Percentiles rank a stretch among this genome's conserved stretches.
These are phyloP conservation scores for Zhengitettix transpicula DNA, from an alignment of 2,888 invertebrate species.

Conservation along the genomic window DNA sequence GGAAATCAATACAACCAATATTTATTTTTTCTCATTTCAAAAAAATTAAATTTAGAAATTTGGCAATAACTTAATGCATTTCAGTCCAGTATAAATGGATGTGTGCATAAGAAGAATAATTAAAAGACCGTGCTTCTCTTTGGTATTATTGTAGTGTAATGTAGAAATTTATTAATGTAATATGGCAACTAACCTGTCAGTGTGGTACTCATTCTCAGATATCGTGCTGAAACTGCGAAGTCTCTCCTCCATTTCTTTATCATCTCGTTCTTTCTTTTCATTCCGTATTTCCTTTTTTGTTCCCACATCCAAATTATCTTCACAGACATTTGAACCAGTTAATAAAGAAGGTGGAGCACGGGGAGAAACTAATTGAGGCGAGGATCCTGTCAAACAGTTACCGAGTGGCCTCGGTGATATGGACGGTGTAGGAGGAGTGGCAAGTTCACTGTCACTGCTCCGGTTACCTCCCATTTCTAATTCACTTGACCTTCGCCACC, in stretches of 20 bases:
- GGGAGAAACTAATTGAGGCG: background rate
- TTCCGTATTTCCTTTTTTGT: slow-evolving; percentile 8
- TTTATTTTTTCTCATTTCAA: no score
- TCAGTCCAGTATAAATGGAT: no score
- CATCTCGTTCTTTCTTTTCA: slow-evolving; percentile 21
- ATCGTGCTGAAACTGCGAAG: slow-evolving; percentile 65
- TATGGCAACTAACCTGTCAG: slow-evolving; percentile 40
- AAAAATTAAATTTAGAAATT: no score
- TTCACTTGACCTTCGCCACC: slow-evolving; percentile 61
- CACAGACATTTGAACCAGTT: background rate
- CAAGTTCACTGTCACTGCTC: slow-evolving; percentile 11
- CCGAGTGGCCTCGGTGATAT: slow-evolving; percentile 9
- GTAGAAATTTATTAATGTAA: background rate
- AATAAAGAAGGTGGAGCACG: background rate
- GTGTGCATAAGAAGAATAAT: no score
- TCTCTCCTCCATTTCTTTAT: slow-evolving; percentile 35
- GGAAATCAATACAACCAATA: no score
- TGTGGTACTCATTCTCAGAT: slow-evolving; percentile 71
- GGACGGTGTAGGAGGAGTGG: slow-evolving; percentile 10
- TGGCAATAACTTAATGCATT: no score
- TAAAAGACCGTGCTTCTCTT: no score
- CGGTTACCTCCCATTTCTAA: slow-evolving; percentile 38
- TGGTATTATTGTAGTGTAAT: no score
- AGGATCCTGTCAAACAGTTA: no score
- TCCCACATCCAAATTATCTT: slow-evolving; percentile 11